Evolutionary conservation across 2,888 invertebrate species (phyloP).

Genomic region (Onthophagus sagittarius): DNA sequence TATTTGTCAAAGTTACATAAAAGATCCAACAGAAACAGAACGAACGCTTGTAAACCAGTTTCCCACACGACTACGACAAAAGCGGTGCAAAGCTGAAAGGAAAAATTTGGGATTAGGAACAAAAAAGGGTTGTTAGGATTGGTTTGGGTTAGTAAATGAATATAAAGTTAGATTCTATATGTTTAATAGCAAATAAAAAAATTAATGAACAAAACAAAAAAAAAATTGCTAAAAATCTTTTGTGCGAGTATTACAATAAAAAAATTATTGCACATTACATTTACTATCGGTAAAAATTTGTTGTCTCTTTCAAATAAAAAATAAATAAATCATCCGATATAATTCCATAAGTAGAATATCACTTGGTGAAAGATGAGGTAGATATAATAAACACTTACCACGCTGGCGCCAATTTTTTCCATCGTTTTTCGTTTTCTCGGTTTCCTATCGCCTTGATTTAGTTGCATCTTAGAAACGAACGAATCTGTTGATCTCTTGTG

Average conservation of each 20-base stretch:
- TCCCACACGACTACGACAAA: slow-evolving; percentile 31
- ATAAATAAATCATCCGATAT: slow-evolving; percentile 1
- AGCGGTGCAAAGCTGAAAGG: slow-evolving; percentile 36
- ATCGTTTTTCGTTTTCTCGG: slow-evolving; percentile 58
- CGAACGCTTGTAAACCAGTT: slow-evolving; percentile 36
- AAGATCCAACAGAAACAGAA: slow-evolving; percentile 39
- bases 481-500: slow-evolving; percentile 44
- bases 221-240: background rate
- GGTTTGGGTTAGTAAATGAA: slow-evolving; percentile 21
- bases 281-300: background rate
- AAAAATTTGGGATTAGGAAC: slow-evolving; percentile 22
- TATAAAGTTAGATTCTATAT: slow-evolving; percentile 22
- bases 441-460: slow-evolving; percentile 37
- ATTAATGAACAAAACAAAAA: background rate
- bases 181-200: slow-evolving; percentile 1
- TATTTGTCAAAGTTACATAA: slow-evolving; percentile 49
- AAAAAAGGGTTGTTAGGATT: slow-evolving; percentile 2
- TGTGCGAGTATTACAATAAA: background rate
- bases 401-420: slow-evolving; percentile 58
- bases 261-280: background rate
- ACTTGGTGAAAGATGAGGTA: slow-evolving; percentile 18
- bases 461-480: slow-evolving; percentile 2
- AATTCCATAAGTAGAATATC: slow-evolving; percentile 19
- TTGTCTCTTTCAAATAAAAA: background rate
- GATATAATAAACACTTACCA: slow-evolving; percentile 53